phyloP scores from a whole-genome alignment of 2,797 vertebrate genomes.

The Falco naumanni region DNA sequence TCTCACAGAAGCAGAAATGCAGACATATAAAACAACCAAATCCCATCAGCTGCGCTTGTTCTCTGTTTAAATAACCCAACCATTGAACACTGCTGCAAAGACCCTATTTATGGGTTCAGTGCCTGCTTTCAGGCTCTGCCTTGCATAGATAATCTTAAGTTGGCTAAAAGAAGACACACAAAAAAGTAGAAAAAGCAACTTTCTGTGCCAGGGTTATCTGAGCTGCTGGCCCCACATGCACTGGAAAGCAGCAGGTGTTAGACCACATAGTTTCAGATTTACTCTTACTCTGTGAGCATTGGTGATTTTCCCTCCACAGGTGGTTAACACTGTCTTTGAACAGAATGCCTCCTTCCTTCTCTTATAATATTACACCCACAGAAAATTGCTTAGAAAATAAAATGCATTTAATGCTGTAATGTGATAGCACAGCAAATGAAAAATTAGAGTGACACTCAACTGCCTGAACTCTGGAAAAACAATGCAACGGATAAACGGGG shows the following conservation, averaged over 20 bases:
- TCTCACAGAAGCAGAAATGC: neutral
- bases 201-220: neutral
- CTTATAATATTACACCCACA: neutral
- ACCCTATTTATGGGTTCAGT: conserved; percentile 19
- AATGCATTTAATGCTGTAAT: neutral
- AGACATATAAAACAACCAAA: neutral
- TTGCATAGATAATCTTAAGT: neutral
- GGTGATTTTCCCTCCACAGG: conserved; percentile 8
- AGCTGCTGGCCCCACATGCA: neutral
- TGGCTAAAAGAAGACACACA: neutral
- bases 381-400: conserved; percentile 21
- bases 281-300: neutral
- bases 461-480: neutral
- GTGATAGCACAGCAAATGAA: neutral
- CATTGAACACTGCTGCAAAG: neutral
- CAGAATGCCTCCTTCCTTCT: neutral
- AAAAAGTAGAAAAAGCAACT: neutral
- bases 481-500: fast-evolving
- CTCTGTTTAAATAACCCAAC: conserved; percentile 35
- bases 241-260: conserved; percentile 21
- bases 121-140: conserved; percentile 27
- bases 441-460: neutral
- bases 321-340: neutral
- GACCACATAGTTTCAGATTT: neutral
- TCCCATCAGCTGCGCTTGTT: neutral